phyloP scores from a whole-genome alignment of 2,888 invertebrate genomes.

The Cantharis nigra region DNA sequence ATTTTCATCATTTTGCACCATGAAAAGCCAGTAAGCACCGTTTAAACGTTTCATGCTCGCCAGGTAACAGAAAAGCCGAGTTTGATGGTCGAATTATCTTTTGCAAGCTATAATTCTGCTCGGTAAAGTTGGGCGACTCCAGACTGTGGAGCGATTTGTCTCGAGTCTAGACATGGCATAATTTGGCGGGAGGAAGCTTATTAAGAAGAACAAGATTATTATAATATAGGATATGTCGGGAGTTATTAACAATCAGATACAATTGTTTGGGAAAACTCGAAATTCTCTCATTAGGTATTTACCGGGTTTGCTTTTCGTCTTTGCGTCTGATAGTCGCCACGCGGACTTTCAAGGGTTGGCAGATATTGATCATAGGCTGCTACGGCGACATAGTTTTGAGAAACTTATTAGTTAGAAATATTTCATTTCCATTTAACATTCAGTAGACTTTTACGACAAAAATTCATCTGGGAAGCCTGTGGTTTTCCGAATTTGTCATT shows the following conservation, averaged over 20 bases:
- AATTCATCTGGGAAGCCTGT: not conserved
- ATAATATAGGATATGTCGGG: too few relatives aligned
- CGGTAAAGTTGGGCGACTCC: not conserved
- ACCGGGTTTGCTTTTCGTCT: not conserved
- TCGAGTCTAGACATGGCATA: too few relatives aligned
- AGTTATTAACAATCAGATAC: too few relatives aligned
- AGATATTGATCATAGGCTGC: not conserved
- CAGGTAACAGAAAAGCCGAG: not conserved
- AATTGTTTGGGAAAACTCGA: too few relatives aligned
- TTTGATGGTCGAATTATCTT: not conserved
- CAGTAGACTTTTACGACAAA: not conserved
- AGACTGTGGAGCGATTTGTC: not conserved
- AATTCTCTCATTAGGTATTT: too few relatives aligned
- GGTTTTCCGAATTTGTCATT: not conserved
- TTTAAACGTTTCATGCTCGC: not conserved
- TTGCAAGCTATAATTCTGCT: not conserved
- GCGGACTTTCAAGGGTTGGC: not conserved
- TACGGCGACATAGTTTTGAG: not conserved
- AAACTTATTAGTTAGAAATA: not conserved
- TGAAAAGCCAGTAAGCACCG: not conserved
- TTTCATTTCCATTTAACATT: not conserved
- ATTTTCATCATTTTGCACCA: too few relatives aligned
- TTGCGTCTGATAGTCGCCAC: not conserved
- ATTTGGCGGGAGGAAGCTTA: too few relatives aligned
- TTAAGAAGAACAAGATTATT: too few relatives aligned